Conservation (phyloP, 1,140 invertebrate genomes). For the Triops cancriformis region DNA sequence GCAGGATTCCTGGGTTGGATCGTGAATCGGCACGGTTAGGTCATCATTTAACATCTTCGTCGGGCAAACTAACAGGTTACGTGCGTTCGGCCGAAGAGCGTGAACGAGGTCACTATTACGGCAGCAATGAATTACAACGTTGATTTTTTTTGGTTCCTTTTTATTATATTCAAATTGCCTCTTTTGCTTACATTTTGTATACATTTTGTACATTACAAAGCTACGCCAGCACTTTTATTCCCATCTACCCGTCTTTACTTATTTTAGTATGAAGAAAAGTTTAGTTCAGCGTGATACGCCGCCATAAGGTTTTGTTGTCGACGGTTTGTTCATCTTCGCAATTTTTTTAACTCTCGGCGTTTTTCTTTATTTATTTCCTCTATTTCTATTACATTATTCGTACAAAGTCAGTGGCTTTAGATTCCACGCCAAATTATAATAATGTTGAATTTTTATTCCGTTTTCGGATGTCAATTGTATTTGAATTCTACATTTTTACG, state of each 20-base stretch:
- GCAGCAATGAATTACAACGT: background rate
- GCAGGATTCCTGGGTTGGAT: conserved; percentile 46
- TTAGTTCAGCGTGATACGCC: too few species aligned
- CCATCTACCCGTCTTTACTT: background rate
- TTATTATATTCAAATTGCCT: background rate
- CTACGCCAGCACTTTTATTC: background rate
- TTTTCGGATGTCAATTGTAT: too few species aligned
- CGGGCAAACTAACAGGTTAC: background rate
- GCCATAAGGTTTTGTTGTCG: too few species aligned
- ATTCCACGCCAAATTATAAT: too few species aligned
- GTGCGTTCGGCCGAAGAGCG: background rate
- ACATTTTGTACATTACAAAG: background rate
- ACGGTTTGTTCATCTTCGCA: too few species aligned
- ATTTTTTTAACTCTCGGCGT: too few species aligned
- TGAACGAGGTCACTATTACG: background rate
- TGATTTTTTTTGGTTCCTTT: background rate
- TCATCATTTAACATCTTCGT: conserved; percentile 24
- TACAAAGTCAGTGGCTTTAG: too few species aligned
- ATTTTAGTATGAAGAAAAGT: too few species aligned
- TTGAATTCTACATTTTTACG: too few species aligned
- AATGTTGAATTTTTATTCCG: too few species aligned
- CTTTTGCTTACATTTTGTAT: background rate
- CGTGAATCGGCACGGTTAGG: conserved; percentile 45
- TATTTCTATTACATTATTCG: too few species aligned
- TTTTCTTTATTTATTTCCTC: too few species aligned